Base-by-base conservation (phyloP, 2,888 invertebrate species). In the Thyatira batis region DNA sequence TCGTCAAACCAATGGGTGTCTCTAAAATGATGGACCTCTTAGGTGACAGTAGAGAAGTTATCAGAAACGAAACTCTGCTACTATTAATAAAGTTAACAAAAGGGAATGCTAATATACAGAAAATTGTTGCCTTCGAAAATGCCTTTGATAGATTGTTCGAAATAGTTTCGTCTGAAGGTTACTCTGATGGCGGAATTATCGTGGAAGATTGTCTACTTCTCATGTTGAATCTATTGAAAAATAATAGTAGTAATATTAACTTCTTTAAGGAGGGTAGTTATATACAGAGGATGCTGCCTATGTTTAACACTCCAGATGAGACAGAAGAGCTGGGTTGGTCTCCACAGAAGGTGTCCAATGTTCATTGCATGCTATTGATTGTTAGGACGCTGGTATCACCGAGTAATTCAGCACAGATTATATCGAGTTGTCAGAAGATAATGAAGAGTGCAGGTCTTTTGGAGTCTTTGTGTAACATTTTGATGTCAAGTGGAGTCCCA, bases 61-160 rank as follows among this genome's bases (percentile, higher is more conserved):
- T 99, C 55, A 92, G 99, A 60, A 99, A 99, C 82, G 98, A 99
- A 90, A 97, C 98, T 0, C 88, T 99, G 9, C 87, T 99, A 4
- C 90, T 99, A 49, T 92, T 99, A 0, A 97, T 97, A 61, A 97
- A 98, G 74, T 87, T 99, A 68, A 99, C 99, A 0, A 96, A 93
- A 73, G 96, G 96, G 11, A 99, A 99, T 89, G 97, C 98, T 0
- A 99, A 98, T 83, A 98, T 99, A 72, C 99, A 99, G 84, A 99
- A 99, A 90, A 99, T 99, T 73, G 98, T 99, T 0, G 99, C 99
- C 0, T 99, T 99, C 84, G 99, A 99, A 85, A 99, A 99, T 88
- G 98, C 98, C 0, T 99, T 99, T 80, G 99, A 99, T 84, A 94
- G 97, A 65, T 92, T 99, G 25, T 96, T 99, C 69, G 98, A 98